Conservation (phyloP, 1,140 invertebrate genomes). For the Drosophila bocqueti region DNA sequence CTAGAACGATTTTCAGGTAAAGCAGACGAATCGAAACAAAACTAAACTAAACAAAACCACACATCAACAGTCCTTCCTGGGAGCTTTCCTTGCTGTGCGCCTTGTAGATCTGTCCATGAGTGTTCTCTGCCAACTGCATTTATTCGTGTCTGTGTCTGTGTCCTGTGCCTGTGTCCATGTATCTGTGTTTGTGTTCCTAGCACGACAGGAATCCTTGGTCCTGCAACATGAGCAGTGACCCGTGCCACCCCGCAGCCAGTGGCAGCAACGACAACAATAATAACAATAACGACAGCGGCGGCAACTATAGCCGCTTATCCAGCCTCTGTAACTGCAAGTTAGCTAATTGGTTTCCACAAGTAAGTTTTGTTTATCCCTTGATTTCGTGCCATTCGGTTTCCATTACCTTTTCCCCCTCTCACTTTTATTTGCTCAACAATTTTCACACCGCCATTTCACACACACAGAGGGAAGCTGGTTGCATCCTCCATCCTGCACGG, state of each 20-base stretch:
- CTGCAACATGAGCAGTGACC: constrained; percentile 30
- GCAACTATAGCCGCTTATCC: constrained; percentile 43
- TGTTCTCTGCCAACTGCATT: constrained; percentile 34
- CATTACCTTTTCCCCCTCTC: constrained; percentile 17
- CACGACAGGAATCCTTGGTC: constrained; percentile 20
- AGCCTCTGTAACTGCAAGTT: constrained; percentile 60
- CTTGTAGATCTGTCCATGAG: constrained; percentile 36
- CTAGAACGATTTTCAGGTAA: constrained; percentile 61
- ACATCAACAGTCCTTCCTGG: constrained; percentile 39
- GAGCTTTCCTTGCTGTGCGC: constrained; percentile 38
- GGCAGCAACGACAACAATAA: constrained; percentile 25
- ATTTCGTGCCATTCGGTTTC: constrained; percentile 18
- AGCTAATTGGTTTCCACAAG: constrained; percentile 74
- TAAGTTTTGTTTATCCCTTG: constrained; percentile 66
- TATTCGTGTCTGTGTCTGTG: constrained; percentile 35
- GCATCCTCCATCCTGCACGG: constrained; percentile 9
- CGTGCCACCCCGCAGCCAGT: background rate
- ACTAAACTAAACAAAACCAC: constrained; percentile 7
- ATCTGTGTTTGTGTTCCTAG: constrained; percentile 37
- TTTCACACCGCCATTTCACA: constrained; percentile 36
- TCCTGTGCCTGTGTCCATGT: constrained; percentile 31
- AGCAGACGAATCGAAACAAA: constrained; percentile 12
- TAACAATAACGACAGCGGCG: constrained; percentile 33
- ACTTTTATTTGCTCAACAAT: constrained; percentile 38
- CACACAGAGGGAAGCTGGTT: constrained; percentile 1